phyloP scores from a whole-genome alignment of 92 coral and sea anemone species.

The Porites lobata region DNA sequence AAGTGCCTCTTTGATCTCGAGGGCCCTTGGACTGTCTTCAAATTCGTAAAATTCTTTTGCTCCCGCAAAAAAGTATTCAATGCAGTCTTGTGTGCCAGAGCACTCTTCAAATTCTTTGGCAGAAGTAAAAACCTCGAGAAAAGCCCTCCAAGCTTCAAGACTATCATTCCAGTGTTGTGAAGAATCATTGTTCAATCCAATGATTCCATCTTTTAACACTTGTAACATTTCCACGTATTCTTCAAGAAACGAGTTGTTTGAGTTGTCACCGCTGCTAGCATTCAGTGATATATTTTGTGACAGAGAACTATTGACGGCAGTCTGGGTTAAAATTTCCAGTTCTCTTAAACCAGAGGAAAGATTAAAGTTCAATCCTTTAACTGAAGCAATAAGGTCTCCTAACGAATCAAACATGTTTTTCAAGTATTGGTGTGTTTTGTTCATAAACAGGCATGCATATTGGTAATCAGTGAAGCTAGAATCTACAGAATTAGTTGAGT shows the following conservation, averaged over 20 bases:
- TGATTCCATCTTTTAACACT: neutral
- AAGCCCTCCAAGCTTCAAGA: slow-evolving; percentile 68
- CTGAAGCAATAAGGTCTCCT: slow-evolving; percentile 16
- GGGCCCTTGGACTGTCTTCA: slow-evolving; percentile 62
- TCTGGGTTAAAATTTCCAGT: slow-evolving; percentile 16
- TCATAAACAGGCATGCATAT: slow-evolving; percentile 19
- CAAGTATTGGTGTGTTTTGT: slow-evolving; percentile 5
- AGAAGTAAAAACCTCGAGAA: slow-evolving; percentile 58
- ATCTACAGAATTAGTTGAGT: neutral
- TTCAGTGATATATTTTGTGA: neutral
- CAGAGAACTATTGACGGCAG: neutral
- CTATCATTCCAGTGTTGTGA: slow-evolving; percentile 63
- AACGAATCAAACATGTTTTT: slow-evolving; percentile 4
- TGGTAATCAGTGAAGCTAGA: slow-evolving; percentile 16
- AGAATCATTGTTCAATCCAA: slow-evolving; percentile 20
- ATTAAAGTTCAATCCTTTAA: slow-evolving; percentile 5
- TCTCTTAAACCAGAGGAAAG: slow-evolving; percentile 28
- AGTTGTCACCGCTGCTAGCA: neutral
- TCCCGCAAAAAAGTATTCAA: slow-evolving; percentile 56
- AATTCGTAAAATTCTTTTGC: slow-evolving; percentile 58
- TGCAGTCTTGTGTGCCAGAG: slow-evolving; percentile 70
- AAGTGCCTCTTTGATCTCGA: slow-evolving; percentile 44
- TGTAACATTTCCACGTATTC: slow-evolving; percentile 29
- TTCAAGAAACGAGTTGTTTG: slow-evolving; percentile 35
- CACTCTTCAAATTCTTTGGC: slow-evolving; percentile 63